Evolutionary conservation across 2,113 vertebrate genomes (phyloP).

Genomic region (Romanogobio albipinnatus): DNA sequence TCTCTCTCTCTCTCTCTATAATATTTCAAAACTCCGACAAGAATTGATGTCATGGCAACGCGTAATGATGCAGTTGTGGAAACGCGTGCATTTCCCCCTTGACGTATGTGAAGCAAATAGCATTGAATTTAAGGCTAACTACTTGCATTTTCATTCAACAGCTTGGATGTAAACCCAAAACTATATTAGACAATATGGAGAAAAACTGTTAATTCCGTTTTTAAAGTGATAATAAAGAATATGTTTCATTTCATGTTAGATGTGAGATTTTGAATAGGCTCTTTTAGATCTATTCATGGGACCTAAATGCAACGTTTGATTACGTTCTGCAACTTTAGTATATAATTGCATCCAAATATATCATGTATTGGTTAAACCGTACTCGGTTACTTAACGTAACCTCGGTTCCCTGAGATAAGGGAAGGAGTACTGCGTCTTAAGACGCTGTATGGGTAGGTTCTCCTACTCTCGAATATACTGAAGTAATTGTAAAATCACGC

Average conservation of each 20-base stretch:
- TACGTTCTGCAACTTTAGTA: neutral
- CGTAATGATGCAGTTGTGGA: no score
- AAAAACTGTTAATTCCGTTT: neutral
- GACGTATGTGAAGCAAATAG: neutral
- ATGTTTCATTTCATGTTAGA: slow-evolving; percentile 2
- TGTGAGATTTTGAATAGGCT: slow-evolving; percentile 12
- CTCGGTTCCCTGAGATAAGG: no score
- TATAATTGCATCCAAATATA: neutral
- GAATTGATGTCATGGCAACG: no score
- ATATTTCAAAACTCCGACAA: no score
- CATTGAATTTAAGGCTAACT: neutral
- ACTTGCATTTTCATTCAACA: slow-evolving; percentile 20
- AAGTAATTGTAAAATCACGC: no score
- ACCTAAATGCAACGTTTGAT: neutral
- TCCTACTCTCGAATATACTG: no score
- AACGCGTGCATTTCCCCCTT: no score
- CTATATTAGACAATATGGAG: neutral
- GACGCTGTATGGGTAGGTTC: no score
- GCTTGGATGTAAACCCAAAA: neutral
- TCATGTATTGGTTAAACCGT: neutral
- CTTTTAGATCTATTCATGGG: neutral
- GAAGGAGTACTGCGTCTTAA: no score
- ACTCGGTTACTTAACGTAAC: no score
- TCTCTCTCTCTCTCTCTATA: neutral
- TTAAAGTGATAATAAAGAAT: slow-evolving; percentile 7